Evolutionary conservation across 2,888 invertebrate genomes (phyloP).

Genomic region (Ditula angustiorana): DNA sequence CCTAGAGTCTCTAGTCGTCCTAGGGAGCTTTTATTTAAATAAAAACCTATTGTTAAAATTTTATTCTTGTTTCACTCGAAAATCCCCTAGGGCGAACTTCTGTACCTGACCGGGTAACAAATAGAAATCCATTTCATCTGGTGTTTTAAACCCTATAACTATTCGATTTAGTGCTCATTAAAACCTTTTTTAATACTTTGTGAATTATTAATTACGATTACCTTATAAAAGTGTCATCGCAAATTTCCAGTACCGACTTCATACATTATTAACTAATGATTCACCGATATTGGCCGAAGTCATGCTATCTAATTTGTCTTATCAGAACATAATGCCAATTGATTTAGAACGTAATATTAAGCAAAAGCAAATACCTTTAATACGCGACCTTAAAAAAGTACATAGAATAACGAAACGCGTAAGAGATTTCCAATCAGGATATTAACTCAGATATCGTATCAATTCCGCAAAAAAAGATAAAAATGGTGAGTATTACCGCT

Average conservation of each 20-base stretch:
- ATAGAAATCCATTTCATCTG: too few species aligned
- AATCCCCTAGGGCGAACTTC: too few species aligned
- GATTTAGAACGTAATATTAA: neutral
- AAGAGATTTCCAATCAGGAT: neutral
- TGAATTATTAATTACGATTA: too few species aligned
- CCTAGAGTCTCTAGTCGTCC: too few species aligned
- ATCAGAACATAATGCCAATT: neutral
- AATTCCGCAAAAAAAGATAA: neutral
- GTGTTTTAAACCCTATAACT: too few species aligned
- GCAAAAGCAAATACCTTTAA: neutral
- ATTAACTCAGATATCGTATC: neutral
- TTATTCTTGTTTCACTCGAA: too few species aligned
- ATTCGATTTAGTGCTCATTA: too few species aligned
- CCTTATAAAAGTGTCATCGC: neutral
- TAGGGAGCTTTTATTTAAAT: too few species aligned
- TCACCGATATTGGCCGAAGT: neutral
- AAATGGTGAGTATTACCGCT: neutral
- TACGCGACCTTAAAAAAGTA: too few species aligned
- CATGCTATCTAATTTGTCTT: neutral
- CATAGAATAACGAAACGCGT: neutral
- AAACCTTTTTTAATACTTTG: too few species aligned
- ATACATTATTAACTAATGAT: neutral
- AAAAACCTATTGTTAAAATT: too few species aligned
- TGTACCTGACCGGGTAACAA: too few species aligned
- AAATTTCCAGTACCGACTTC: neutral